These are phyloP conservation scores for Australoheros scitulus DNA, from an alignment of 2,113 vertebrate genomes.

Conservation along the genomic window DNA sequence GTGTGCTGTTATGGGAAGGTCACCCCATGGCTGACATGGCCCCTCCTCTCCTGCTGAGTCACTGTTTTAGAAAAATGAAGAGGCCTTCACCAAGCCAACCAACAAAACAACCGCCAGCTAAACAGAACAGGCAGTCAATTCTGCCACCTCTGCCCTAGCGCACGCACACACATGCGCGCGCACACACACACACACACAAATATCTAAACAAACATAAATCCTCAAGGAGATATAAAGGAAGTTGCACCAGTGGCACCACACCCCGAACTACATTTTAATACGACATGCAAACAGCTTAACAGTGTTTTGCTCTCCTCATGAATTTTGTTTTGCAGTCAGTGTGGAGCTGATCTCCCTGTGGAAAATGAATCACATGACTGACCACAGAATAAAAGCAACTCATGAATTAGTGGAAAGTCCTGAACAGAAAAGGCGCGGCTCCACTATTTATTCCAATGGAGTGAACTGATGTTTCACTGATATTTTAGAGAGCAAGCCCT, in stretches of 20 bases:
- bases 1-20: conserved; percentile 35
- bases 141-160: conserved; percentile 6
- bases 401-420: neutral
- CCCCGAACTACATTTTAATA: conserved; percentile 11
- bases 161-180: neutral
- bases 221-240: neutral
- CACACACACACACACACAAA: neutral
- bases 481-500: neutral
- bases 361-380: conserved; percentile 39
- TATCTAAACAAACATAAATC: neutral
- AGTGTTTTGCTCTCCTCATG: neutral
- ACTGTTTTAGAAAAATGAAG: conserved; percentile 42
- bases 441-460: neutral
- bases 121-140: neutral
- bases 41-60: conserved; percentile 42
- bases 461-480: neutral
- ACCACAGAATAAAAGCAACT: conserved; percentile 4
- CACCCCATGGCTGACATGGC: conserved; percentile 16
- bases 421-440: neutral
- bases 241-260: neutral
- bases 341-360: conserved; percentile 25
- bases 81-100: conserved; percentile 20
- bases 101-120: conserved; percentile 27
- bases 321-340: conserved; percentile 26
- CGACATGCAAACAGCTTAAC: neutral